Evolutionary conservation across 1,140 invertebrate genomes (phyloP), one percentile per base, ranked within the genome.

Genomic region (Batillaria attramentaria): DNA sequence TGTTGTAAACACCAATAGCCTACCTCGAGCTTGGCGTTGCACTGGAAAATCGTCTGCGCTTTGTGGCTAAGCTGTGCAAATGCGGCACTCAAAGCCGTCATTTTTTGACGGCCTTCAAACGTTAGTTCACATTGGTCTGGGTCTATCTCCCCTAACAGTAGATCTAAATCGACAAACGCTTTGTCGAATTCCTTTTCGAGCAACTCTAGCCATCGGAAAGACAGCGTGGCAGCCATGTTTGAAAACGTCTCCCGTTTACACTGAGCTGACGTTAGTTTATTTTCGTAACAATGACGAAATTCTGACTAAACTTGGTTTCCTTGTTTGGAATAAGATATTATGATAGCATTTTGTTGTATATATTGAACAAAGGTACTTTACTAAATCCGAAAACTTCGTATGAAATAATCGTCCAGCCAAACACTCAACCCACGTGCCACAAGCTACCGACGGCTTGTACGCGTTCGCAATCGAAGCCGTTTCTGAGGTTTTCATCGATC

Each of bases 111-210:
- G 57, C 94, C 94, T 84, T 94, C 93, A 84, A 94, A 95, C 24
- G 94, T 93, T 69, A 94, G 91, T 87, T 95, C 94, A 66, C 93
- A 93, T 87, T 95, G 94, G 87, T 95, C 95, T 92, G 95, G 92
- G 74, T 92, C 91, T 33, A 92, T 84, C 78, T 92, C 91, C 43
- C 94, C 93, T 79, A 96, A 89, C 78, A 95, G 91, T 42, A 96
- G 91, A 91, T 96, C 95, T 85, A 96, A 92, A 90, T 96, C 95
- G 73, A 96, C 95, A 92, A 95, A 96, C 78, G 95, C 94, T 91
- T 95, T 96, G 91, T 97, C 95, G 90, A 96, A 96, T 90, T 97
- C 95, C 89, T 96, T 96, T 93, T 97, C 95, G 85, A 97, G 91
- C 88, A 95, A 93, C 92, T 96, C 95, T 84, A 96, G 91, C 95